Conservation (phyloP, 2,888 invertebrate species). For the Cantharis nigra region DNA sequence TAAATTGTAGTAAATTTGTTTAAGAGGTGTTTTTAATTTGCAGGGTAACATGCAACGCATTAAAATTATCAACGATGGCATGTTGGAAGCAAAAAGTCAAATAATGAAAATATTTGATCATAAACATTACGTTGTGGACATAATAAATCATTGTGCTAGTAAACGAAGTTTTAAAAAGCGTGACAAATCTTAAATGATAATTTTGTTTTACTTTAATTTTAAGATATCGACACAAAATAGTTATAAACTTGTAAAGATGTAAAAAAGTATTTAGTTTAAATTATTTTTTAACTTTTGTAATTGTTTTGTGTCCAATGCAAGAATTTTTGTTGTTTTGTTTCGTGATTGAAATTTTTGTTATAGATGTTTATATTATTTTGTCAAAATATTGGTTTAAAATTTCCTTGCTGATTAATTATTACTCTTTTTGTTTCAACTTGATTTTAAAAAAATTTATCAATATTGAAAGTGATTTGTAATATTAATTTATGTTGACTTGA, state of each 20-base stretch:
- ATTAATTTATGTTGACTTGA: neutral
- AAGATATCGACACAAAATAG: neutral
- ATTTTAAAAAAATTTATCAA: neutral
- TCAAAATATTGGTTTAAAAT: neutral
- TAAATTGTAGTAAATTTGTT: neutral
- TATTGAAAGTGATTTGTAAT: neutral
- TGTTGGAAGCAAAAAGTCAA: constrained; percentile 85
- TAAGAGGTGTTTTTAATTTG: constrained; percentile 33
- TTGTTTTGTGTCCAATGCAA: neutral
- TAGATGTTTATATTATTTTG: neutral
- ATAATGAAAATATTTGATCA: constrained; percentile 91
- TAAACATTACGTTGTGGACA: constrained; percentile 85
- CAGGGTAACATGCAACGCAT: constrained; percentile 95
- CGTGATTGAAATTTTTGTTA: neutral
- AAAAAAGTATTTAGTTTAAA: neutral
- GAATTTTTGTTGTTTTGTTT: neutral
- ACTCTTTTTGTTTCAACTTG: neutral
- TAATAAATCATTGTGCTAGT: constrained; percentile 87
- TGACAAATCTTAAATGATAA: constrained; percentile 63
- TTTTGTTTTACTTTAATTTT: neutral
- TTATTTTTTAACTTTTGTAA: neutral
- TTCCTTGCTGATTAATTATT: neutral
- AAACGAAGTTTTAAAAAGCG: constrained; percentile 92
- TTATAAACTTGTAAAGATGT: neutral
- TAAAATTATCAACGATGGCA: constrained; percentile 89